Conservation (phyloP, 2,113 vertebrate genomes). For the Burhinus oedicnemus region DNA sequence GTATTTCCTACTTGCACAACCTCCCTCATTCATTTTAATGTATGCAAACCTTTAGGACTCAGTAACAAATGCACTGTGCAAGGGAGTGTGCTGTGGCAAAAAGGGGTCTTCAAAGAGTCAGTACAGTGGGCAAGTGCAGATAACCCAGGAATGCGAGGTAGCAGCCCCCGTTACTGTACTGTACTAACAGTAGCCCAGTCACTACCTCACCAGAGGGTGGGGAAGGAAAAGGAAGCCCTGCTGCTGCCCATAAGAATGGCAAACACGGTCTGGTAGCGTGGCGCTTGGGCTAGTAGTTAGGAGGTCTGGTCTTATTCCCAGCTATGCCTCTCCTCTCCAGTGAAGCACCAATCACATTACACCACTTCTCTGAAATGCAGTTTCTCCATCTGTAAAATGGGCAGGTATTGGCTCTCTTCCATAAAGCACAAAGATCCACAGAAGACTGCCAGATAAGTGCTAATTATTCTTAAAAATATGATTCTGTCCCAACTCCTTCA, state of each 20-base stretch:
- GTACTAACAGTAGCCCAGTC: not conserved
- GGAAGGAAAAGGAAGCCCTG: not conserved
- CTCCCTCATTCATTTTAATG: not conserved
- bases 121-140: not conserved
- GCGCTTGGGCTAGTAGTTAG: not conserved
- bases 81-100: not conserved
- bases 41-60: not conserved
- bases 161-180: not conserved
- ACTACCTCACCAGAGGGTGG: not conserved
- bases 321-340: not conserved
- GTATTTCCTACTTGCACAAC: not conserved
- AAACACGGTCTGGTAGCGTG: not conserved
- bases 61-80: not conserved
- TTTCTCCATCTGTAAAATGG: constrained; percentile 10
- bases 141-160: not conserved
- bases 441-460: constrained; percentile 7
- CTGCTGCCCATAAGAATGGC: not conserved
- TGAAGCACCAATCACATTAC: not conserved
- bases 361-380: not conserved
- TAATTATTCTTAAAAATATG: constrained; percentile 52
- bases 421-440: not conserved
- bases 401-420: not conserved
- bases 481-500: not conserved
- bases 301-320: not conserved
- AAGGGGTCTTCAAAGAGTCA: not conserved